These are phyloP conservation scores for Carabus problematicus DNA, from an alignment of 2,888 invertebrate genomes.

Conservation along the genomic window DNA sequence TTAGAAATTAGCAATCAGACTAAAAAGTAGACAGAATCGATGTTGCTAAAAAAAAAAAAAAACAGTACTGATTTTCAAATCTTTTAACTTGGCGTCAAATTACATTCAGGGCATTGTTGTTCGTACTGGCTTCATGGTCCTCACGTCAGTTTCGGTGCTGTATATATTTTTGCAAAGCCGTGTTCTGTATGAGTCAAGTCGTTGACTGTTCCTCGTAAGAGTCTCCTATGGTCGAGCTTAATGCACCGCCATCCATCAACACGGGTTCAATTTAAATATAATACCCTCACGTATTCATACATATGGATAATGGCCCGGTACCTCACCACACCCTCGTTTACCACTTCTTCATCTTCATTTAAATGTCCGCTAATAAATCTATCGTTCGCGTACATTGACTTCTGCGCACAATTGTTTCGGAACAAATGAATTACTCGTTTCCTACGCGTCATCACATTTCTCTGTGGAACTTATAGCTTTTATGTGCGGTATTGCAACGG, in stretches of 20 bases:
- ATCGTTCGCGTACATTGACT: neutral
- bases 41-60: too few species aligned
- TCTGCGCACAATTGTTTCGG: neutral
- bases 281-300: slow-evolving; percentile 15
- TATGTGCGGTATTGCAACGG: too few species aligned
- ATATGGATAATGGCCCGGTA: slow-evolving; percentile 1
- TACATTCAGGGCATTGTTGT: too few species aligned
- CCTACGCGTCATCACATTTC: too few species aligned
- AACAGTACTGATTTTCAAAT: too few species aligned
- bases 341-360: slow-evolving; percentile 13
- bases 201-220: slow-evolving; percentile 7
- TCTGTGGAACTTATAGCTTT: too few species aligned
- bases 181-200: neutral
- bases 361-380: slow-evolving; percentile 6
- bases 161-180: neutral
- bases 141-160: slow-evolving; percentile 6
- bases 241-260: slow-evolving; percentile 11
- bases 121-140: slow-evolving; percentile 1
- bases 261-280: slow-evolving; percentile 14
- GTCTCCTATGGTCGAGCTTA: slow-evolving; percentile 5
- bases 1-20: too few species aligned
- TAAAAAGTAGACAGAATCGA: too few species aligned
- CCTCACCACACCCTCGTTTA: neutral
- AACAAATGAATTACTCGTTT: too few species aligned
- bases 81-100: too few species aligned